Evolutionary conservation across 2,797 vertebrate genomes (phyloP), one percentile per base, ranked within the genome.

Genomic region (Chaenodraco wilsoni): DNA sequence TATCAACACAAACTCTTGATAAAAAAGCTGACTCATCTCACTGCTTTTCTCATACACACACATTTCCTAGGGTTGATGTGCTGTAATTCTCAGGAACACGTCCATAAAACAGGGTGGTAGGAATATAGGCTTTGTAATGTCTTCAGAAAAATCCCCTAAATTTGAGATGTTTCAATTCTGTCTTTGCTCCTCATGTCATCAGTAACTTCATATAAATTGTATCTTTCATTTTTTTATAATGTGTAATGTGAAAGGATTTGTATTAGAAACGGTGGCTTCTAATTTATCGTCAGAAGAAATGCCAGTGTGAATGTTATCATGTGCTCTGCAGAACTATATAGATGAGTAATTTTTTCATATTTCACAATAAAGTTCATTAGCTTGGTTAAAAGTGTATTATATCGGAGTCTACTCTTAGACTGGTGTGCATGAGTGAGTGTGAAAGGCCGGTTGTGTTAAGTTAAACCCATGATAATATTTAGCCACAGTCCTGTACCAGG

Each of bases 391-490:
- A 73, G 55, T 15, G 48, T 6, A n/a, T 62, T 78, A 54, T 7
- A 37, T 69, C 15, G 52, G 16, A 33, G 31, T 13, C 6, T 54
- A 50, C 45, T 48, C 14, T 62, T 41, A 21, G 40, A 31, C 17
- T 45, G 7, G 21, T 3, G 6, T 69, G 45, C 52, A 13, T 11
- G 31, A 48, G 31, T 16, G 50, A 55, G 27, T 23, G 50, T 84
- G 69, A 84, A 68, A 72, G 65, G 43, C 14, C 33, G 21, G 33
- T 52, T 45, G 61, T 69, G 61, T 75, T 37, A 40, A 65, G 21
- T 51, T 21, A 11, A 69, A 69, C 61, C 57, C 33, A 58, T 60
- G 10, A 57, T 68, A 71, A 72, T 45, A 65, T 67, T 62, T 56
- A 60, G 19, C 15, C 0, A 0, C 19, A 41, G 27, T 65, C 33